Conservation (phyloP, 2,113 vertebrate genomes). For the Dipodomys stephensi region DNA sequence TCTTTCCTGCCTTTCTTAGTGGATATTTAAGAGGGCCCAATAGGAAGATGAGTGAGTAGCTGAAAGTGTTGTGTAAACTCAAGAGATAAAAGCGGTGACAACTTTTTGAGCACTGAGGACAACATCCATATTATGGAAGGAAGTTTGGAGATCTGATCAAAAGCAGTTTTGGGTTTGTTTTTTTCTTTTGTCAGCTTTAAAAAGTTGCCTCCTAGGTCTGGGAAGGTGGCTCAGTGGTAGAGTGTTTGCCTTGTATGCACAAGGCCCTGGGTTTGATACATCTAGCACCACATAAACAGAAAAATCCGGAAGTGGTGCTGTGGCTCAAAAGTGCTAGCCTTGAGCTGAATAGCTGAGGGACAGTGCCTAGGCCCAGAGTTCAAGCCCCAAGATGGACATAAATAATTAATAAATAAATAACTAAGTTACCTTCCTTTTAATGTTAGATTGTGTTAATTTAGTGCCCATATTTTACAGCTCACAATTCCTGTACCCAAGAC, state of each 20-base stretch:
- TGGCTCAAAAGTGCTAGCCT: too few species aligned
- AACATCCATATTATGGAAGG: background rate
- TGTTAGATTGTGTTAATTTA: background rate
- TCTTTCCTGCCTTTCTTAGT: background rate
- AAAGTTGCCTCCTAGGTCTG: background rate
- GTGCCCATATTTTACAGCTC: background rate
- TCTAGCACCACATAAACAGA: too few species aligned
- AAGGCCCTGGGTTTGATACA: too few species aligned
- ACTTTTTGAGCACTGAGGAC: background rate
- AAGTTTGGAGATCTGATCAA: conserved; percentile 27
- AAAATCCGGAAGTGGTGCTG: too few species aligned
- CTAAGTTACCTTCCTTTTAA: background rate
- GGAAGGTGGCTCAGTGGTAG: too few species aligned
- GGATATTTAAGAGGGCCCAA: background rate
- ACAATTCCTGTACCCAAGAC: background rate
- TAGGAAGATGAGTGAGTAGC: background rate
- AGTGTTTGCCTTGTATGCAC: too few species aligned
- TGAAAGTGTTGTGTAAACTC: background rate
- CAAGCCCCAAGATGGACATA: too few species aligned
- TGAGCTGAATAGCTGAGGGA: too few species aligned
- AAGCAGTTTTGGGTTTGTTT: background rate
- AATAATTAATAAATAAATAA: too few species aligned
- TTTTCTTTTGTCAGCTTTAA: background rate
- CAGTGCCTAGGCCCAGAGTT: too few species aligned
- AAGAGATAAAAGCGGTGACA: background rate